These are phyloP conservation scores for Eumaeus atala DNA, from an alignment of 1,140 invertebrate species.

Conservation along the genomic window DNA sequence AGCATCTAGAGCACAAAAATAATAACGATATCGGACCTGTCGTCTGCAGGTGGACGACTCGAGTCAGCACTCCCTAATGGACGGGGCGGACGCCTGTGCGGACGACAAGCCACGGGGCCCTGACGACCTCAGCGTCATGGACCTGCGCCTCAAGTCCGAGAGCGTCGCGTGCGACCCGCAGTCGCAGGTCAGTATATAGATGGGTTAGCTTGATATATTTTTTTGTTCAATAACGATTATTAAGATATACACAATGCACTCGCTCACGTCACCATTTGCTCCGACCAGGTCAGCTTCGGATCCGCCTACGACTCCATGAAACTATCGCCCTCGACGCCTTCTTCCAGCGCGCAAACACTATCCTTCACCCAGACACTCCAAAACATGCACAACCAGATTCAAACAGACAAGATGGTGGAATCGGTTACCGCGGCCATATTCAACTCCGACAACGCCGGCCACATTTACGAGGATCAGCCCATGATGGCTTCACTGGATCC, in stretches of 20 bases:
- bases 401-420: constrained; percentile 72
- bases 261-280: constrained; percentile 5
- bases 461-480: constrained; percentile 45
- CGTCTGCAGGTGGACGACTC: constrained; percentile 74
- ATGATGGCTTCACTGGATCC: constrained; percentile 44
- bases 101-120: constrained; percentile 36
- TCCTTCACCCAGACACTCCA: constrained; percentile 65
- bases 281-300: constrained; percentile 58
- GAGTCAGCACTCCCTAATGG: constrained; percentile 72
- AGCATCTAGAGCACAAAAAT: no score
- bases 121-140: constrained; percentile 60
- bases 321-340: constrained; percentile 45
- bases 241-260: not conserved
- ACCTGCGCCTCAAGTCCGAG: constrained; percentile 75
- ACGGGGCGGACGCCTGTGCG: constrained; percentile 43
- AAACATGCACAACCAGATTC: constrained; percentile 65
- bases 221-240: not conserved
- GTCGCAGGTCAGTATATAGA: constrained; percentile 30
- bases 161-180: constrained; percentile 43
- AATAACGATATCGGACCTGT: no score
- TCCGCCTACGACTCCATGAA: constrained; percentile 66
- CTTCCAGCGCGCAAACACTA: constrained; percentile 41
- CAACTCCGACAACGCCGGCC: constrained; percentile 53
- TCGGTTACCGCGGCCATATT: constrained; percentile 70
- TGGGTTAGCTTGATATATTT: not conserved